A percentile compares a stretch with the other conserved stretches of the same genome.
These are phyloP conservation scores for Melanaphis sacchari DNA, from an alignment of 1,140 invertebrate species.

Conservation along the genomic window DNA sequence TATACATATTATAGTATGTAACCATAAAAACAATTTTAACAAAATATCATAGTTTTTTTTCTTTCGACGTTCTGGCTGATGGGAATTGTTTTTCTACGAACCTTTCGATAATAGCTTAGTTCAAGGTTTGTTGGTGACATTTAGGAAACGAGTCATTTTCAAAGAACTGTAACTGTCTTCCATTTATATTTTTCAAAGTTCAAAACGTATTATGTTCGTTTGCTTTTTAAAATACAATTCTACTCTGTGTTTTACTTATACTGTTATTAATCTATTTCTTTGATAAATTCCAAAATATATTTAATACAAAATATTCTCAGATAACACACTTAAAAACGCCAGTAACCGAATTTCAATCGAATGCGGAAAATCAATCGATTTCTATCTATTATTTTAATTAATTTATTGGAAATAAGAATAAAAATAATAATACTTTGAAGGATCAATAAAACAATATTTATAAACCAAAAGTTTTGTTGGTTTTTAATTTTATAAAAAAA, in stretches of 20 bases:
- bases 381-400: neutral
- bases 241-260: neutral
- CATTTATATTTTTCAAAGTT: conserved; percentile 42
- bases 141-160: conserved; percentile 31
- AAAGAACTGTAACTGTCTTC: conserved; percentile 20
- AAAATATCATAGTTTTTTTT: neutral
- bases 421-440: neutral
- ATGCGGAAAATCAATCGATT: neutral
- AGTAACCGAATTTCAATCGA: neutral
- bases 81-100: conserved; percentile 22
- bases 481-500: neutral
- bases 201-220: conserved; percentile 9
- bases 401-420: neutral
- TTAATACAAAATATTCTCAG: neutral
- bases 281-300: conserved; percentile 8
- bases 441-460: neutral
- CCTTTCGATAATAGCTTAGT: conserved; percentile 43
- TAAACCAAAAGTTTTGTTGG: neutral
- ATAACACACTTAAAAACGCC: neutral
- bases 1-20: neutral
- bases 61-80: neutral
- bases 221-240: neutral
- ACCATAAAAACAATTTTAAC: neutral
- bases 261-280: neutral
- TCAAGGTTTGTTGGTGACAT: conserved; percentile 42